Percentiles rank a stretch among this genome's conserved stretches.
Conservation (phyloP, 2,888 invertebrate species). For the Epinotia demarniana region DNA sequence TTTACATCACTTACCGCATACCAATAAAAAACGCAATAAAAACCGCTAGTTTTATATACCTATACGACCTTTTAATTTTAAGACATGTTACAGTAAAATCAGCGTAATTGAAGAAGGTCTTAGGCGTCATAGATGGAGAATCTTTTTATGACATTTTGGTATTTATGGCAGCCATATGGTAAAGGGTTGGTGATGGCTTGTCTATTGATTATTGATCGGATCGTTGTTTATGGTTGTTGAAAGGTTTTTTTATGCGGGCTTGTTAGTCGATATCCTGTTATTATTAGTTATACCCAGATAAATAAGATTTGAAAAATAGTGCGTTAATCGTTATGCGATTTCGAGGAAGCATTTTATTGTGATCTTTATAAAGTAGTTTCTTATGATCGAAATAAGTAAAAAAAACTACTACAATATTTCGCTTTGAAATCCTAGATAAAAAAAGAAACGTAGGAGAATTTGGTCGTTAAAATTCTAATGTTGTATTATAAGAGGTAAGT, state of each 20-base stretch:
- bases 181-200: slow-evolving; percentile 39
- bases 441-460: too few species aligned
- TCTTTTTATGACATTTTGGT: not conserved
- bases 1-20: slow-evolving; percentile 26
- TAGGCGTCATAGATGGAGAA: not conserved
- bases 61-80: not conserved
- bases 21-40: not conserved
- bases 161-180: slow-evolving; percentile 28
- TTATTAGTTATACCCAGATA: not conserved
- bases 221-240: slow-evolving; percentile 27
- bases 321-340: too few species aligned
- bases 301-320: too few species aligned
- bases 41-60: not conserved
- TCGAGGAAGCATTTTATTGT: too few species aligned
- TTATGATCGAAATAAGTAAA: too few species aligned
- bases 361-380: too few species aligned
- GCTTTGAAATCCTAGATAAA: too few species aligned
- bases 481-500: too few species aligned
- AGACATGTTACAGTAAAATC: not conserved
- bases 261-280: slow-evolving; percentile 26
- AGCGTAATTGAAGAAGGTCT: not conserved
- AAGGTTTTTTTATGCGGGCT: slow-evolving; percentile 7
- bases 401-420: too few species aligned
- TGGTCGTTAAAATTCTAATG: too few species aligned
- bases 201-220: slow-evolving; percentile 43